Evolutionary conservation across 2,888 invertebrate genomes (phyloP).

Genomic region (Gasteruption jaculator): DNA sequence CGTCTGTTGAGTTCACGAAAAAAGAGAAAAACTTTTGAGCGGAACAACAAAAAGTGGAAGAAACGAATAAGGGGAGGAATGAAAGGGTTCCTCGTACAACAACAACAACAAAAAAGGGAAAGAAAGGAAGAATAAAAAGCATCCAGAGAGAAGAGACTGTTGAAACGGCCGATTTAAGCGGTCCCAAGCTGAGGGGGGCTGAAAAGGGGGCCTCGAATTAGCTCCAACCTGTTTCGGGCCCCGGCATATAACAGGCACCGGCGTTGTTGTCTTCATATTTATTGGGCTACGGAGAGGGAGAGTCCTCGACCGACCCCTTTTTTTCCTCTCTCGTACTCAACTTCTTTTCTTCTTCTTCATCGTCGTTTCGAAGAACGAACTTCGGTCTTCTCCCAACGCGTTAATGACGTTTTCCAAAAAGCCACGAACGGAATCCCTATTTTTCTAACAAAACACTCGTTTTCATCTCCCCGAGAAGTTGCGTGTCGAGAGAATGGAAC

Average conservation of each 20-base stretch:
- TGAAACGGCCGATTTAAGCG: constrained; percentile 44
- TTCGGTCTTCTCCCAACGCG: constrained; percentile 28
- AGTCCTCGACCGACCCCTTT: neutral
- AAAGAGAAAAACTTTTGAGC: constrained; percentile 25
- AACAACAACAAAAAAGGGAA: constrained; percentile 21
- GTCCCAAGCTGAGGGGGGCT: constrained; percentile 20
- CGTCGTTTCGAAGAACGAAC: constrained; percentile 37
- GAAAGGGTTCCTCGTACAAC: too few relatives aligned
- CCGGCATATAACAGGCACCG: constrained; percentile 42
- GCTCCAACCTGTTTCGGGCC: constrained; percentile 47
- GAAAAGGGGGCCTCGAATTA: constrained; percentile 40
- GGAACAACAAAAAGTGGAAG: constrained; percentile 11
- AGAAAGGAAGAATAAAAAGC: constrained; percentile 32
- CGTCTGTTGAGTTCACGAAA: constrained; percentile 16
- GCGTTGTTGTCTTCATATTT: constrained; percentile 50
- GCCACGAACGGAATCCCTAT: constrained; percentile 8
- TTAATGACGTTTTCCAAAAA: constrained; percentile 46
- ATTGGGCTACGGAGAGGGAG: constrained; percentile 32
- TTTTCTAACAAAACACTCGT: too few relatives aligned
- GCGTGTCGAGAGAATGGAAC: too few relatives aligned
- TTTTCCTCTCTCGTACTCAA: neutral
- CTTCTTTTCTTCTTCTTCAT: constrained; percentile 6
- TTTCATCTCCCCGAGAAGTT: too few relatives aligned
- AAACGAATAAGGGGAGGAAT: constrained; percentile 27
- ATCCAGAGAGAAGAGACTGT: constrained; percentile 29